Evolutionary conservation across 2,797 vertebrate species (phyloP).

Genomic region (Channa striata): DNA sequence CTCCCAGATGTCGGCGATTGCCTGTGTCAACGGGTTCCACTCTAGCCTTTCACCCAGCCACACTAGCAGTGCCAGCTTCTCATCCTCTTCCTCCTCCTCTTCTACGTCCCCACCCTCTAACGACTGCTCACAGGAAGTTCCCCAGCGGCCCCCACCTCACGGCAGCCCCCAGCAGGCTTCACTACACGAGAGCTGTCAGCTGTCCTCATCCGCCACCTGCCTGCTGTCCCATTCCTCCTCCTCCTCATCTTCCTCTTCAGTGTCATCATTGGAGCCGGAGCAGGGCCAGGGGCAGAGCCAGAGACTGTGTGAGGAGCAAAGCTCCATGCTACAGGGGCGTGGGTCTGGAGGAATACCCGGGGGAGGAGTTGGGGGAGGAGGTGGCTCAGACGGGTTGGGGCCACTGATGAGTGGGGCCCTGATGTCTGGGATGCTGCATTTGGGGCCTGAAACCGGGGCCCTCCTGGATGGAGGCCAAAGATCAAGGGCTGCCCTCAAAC

Average conservation of each 20-base stretch:
- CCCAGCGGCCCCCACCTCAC: conserved; percentile 76
- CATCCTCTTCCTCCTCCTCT: conserved; percentile 76
- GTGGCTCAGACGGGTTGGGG: conserved; percentile 83
- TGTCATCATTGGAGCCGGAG: conserved; percentile 85
- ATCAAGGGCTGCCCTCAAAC: conserved; percentile 88
- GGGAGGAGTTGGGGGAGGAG: conserved; percentile 76
- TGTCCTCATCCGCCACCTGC: conserved; percentile 88
- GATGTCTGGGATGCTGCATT: conserved; percentile 74
- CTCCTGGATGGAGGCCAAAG: conserved; percentile 84
- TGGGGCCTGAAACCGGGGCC: conserved; percentile 75
- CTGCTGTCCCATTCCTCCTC: conserved; percentile 87
- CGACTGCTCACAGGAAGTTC: conserved; percentile 68
- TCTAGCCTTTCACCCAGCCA: conserved; percentile 85
- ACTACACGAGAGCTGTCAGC: conserved; percentile 85
- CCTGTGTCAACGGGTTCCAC: conserved; percentile 90
- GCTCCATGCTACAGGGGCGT: conserved; percentile 85
- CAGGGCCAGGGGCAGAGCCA: conserved; percentile 78
- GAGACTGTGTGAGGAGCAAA: conserved; percentile 86
- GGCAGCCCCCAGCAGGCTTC: conserved; percentile 79
- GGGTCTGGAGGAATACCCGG: conserved; percentile 70
- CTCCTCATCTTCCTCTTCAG: conserved; percentile 82
- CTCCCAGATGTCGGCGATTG: conserved; percentile 91
- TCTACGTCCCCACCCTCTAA: conserved; percentile 76
- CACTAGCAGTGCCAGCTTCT: conserved; percentile 73
- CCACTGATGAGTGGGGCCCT: conserved; percentile 83